Conservation (phyloP, 2,888 invertebrate genomes). For the Papilio elwesi region DNA sequence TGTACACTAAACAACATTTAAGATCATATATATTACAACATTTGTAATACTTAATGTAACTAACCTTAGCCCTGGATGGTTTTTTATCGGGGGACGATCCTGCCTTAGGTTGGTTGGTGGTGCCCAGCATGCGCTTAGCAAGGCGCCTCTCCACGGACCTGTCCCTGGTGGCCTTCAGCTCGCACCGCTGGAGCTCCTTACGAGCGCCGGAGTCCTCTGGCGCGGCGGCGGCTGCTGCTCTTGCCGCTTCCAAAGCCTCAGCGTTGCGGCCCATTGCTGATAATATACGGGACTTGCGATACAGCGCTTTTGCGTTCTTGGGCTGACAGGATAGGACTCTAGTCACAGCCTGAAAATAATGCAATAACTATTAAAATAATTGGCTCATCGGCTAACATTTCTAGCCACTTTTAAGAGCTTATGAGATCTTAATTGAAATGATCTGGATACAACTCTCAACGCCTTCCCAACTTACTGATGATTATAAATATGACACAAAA, state of each 20-base stretch:
- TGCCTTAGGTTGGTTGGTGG: constrained; percentile 51
- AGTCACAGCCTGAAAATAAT: constrained; percentile 87
- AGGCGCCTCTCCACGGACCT: constrained; percentile 79
- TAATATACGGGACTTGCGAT: constrained; percentile 86
- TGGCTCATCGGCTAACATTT: not conserved
- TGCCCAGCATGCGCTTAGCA: constrained; percentile 55
- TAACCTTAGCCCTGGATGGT: constrained; percentile 70
- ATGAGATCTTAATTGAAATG: not conserved
- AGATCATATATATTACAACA: no score
- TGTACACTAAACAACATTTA: no score
- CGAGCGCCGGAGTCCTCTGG: constrained; percentile 70
- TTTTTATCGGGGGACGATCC: constrained; percentile 62
- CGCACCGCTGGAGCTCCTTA: constrained; percentile 73
- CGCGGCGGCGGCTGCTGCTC: constrained; percentile 70
- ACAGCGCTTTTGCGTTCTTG: constrained; percentile 94
- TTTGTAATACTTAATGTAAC: not conserved
- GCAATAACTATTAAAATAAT: not conserved
- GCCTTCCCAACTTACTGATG: no score
- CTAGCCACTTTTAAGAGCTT: not conserved
- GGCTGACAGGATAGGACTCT: constrained; percentile 93
- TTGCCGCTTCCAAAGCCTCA: constrained; percentile 86
- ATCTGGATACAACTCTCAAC: no score
- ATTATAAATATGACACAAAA: no score
- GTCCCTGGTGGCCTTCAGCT: constrained; percentile 68
- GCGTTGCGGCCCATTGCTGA: constrained; percentile 85